These are phyloP conservation scores for Antechinus flavipes DNA, from an alignment of 2,113 vertebrate species.

Conservation along the genomic window DNA sequence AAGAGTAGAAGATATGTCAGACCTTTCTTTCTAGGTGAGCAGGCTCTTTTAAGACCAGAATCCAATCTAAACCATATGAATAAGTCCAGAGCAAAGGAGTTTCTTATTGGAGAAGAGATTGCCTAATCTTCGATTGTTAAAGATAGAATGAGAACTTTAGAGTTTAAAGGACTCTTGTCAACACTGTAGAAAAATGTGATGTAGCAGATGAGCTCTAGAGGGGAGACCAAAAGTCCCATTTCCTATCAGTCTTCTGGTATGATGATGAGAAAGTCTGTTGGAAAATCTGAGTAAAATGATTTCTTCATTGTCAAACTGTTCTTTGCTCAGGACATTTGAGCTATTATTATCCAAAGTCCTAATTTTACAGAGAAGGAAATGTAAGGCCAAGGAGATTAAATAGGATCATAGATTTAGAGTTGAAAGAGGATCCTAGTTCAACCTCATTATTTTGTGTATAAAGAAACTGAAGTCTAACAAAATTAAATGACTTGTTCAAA, in stretches of 20 bases:
- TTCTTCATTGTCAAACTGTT: neutral
- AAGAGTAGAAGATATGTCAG: neutral
- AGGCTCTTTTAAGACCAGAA: neutral
- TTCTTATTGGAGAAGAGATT: neutral
- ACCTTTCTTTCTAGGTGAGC: neutral
- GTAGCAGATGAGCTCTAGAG: neutral
- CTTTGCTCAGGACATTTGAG: neutral
- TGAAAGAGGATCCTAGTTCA: neutral
- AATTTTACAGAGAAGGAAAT: neutral
- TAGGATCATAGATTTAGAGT: neutral
- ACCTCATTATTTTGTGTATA: neutral
- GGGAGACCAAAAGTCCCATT: neutral
- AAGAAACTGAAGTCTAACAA: neutral
- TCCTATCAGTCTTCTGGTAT: neutral
- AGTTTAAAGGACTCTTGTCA: neutral
- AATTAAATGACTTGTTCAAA: neutral
- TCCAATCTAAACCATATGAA: neutral
- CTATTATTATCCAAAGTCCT: neutral
- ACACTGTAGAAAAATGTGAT: neutral
- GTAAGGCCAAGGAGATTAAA: neutral
- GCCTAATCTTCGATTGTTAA: neutral
- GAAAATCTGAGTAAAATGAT: neutral
- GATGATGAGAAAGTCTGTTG: neutral
- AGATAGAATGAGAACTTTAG: neutral
- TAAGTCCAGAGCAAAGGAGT: neutral